Conservation (phyloP, 1,140 invertebrate species). For the Trypoxylus dichotomus region DNA sequence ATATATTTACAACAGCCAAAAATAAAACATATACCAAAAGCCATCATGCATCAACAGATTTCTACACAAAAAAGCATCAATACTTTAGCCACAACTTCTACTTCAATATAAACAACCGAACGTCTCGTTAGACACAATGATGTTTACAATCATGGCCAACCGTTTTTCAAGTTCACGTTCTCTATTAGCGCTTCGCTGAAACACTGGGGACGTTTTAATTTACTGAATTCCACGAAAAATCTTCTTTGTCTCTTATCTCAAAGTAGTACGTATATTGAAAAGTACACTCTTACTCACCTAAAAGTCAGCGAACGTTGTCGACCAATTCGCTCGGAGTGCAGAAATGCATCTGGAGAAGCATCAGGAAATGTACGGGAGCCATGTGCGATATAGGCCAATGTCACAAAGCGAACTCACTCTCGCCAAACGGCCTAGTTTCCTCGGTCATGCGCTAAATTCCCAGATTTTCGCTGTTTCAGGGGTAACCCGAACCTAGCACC, state of each 20-base stretch:
- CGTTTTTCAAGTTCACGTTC: constrained; percentile 22
- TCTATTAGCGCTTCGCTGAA: no score
- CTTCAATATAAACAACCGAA: neutral
- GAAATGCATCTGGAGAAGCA: constrained; percentile 27
- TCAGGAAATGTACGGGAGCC: constrained; percentile 24
- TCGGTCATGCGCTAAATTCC: constrained; percentile 22
- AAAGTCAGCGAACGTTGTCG: constrained; percentile 4
- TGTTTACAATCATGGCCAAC: constrained; percentile 21
- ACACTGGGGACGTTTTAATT: neutral
- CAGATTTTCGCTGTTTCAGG: constrained; percentile 6
- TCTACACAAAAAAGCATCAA: neutral
- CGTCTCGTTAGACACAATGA: constrained; percentile 9
- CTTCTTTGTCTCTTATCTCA: neutral
- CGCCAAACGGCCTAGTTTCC: constrained; percentile 28
- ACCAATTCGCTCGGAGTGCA: constrained; percentile 17
- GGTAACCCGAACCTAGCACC: constrained; percentile 17
- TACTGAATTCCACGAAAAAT: neutral
- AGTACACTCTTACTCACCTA: constrained; percentile 5
- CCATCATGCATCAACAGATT: neutral
- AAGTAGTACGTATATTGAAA: neutral
- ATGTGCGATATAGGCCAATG: constrained; percentile 28
- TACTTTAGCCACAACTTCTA: constrained; percentile 4
- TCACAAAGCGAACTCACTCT: constrained; percentile 30
- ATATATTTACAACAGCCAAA: constrained; percentile 1
- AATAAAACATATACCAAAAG: neutral